Evolutionary conservation across 92 coral and sea anemone species (phyloP).

Genomic region (Nematostella vectensis): DNA sequence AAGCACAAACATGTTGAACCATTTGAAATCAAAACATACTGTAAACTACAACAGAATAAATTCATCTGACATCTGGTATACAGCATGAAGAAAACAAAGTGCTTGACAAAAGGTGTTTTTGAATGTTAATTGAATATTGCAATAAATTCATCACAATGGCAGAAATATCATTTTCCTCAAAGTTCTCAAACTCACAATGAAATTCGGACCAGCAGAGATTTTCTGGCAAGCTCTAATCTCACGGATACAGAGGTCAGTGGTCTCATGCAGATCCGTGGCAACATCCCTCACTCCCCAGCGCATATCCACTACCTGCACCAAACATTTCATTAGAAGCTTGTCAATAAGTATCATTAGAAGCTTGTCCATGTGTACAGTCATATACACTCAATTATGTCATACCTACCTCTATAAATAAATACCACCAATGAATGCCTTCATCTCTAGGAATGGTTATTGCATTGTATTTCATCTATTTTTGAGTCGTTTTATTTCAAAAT

Average conservation of each 20-base stretch:
- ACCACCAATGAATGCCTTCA: neutral
- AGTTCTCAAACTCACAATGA: constrained; percentile 45
- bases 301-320: constrained; percentile 80
- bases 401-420: no score
- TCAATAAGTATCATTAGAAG: neutral
- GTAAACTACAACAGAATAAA: no score
- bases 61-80: no score
- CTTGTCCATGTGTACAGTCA: neutral
- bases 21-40: no score
- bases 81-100: neutral
- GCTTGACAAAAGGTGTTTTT: no score
- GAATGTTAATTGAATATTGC: no score
- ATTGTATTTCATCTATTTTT: neutral
- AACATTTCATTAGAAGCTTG: neutral
- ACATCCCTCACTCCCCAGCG: constrained; percentile 92
- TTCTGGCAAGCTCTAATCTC: constrained; percentile 86
- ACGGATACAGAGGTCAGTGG: constrained; percentile 61
- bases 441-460: no score
- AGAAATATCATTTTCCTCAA: neutral
- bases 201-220: constrained; percentile 85
- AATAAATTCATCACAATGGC: no score
- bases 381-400: neutral
- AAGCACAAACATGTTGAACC: no score
- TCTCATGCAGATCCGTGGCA: constrained; percentile 68
- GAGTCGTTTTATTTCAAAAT: neutral